Evolutionary conservation across 2,113 vertebrate genomes (phyloP).

Genomic region (Connochaetes taurinus): DNA sequence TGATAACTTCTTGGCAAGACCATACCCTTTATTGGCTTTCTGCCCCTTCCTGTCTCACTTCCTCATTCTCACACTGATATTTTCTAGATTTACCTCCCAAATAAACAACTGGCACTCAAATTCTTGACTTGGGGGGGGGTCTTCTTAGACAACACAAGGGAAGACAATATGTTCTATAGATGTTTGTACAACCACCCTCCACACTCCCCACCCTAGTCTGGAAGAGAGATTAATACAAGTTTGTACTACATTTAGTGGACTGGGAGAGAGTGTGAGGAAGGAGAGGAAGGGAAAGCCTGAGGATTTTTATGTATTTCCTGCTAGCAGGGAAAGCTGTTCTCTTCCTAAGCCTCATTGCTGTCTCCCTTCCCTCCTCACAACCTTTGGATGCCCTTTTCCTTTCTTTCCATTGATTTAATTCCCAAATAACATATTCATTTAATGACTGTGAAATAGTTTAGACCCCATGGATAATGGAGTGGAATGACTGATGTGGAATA

Average conservation of each 20-base stretch:
- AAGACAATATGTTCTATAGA: background rate
- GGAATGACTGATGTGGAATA: background rate
- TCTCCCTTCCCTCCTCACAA: background rate
- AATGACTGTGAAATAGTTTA: constrained; percentile 8
- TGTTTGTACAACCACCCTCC: background rate
- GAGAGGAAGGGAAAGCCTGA: background rate
- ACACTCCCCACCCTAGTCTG: background rate
- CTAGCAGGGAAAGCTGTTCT: background rate
- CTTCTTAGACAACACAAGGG: background rate
- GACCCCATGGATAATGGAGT: constrained; percentile 13
- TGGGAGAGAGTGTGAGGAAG: background rate
- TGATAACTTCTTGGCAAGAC: background rate
- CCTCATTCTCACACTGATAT: background rate
- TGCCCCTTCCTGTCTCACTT: background rate
- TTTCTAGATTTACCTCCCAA: background rate
- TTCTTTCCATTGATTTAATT: constrained; percentile 35
- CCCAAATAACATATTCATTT: constrained; percentile 14
- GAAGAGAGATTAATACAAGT: background rate
- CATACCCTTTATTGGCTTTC: background rate
- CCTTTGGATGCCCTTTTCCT: background rate
- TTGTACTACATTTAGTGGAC: background rate
- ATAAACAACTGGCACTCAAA: background rate
- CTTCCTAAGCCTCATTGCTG: background rate
- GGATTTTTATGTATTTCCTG: background rate
- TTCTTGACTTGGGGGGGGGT: background rate